Evolutionary conservation across 2,888 invertebrate genomes (phyloP), one percentile per base, ranked within the genome.

Genomic region (Ophion obscuratus): DNA sequence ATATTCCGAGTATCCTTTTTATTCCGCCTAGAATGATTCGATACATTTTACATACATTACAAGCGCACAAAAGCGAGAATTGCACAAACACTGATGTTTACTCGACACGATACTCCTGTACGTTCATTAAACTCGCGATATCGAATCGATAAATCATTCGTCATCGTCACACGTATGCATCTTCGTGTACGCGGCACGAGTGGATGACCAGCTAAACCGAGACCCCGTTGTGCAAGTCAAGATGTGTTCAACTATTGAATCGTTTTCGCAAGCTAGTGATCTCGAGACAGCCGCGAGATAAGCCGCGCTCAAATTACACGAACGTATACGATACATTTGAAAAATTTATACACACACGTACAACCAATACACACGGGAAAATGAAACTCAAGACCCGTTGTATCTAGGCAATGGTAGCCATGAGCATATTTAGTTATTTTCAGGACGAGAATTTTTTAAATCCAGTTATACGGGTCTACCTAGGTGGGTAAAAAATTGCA

Each of bases 151-250:
- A 71, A 80, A 76, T 80, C 79, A 66, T 68, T 77, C 47, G 44
- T 81, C 24, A 57, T 53, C 44, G 67, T 70, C 40, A 9, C 40
- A 40, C 62, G 70, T 59, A 31, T 20, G 10, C 27, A 64, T 27
- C 17, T 14, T 27, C 36, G 64, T 64, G 20, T 10, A 53, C 7
- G n/a, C 7, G 59, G 61, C 59, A 62, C 24, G 27, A 57, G 11
- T 64, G 82, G 76, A 83, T 73, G 77, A 80, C 64, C 64, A 68
- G 70, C 53, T 24, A 17, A 73, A 24, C 6, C 40, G 68, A 47
- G 66, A 67, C 62, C 61, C 77, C 47, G 57, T 84, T 77, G 77
- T 74, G 81, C 77, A 74, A 81, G 81, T 74, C 67, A 81, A 47
- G 81, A 80, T 31, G 24, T 9, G 36, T 59, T 66, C 20, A 40